These are phyloP conservation scores for Eretmocerus hayati DNA, from an alignment of 2,888 invertebrate species.

Conservation along the genomic window DNA sequence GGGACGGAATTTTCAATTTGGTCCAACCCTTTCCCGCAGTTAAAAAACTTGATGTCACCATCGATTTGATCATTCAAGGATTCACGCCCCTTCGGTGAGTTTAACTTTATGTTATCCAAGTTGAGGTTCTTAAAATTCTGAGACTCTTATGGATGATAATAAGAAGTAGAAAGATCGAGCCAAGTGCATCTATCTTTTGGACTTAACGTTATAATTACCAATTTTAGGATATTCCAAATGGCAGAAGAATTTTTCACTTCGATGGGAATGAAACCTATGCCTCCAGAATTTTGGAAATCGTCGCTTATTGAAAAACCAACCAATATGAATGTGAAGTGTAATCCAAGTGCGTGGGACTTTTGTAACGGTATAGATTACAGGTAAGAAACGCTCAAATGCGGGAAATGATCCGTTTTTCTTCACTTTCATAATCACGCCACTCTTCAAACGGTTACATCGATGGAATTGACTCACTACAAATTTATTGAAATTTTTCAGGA, in stretches of 20 bases:
- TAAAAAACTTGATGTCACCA: conserved; percentile 65
- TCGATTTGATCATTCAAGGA: conserved; percentile 68
- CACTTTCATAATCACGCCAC: not conserved
- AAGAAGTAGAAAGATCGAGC: not conserved
- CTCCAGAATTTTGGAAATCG: conserved; percentile 77
- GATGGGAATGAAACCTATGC: conserved; percentile 70
- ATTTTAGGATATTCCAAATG: conserved; percentile 68
- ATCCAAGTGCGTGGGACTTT: conserved; percentile 80
- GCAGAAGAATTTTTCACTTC: conserved; percentile 79
- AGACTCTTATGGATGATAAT: not conserved
- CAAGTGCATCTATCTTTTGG: too few relatives aligned
- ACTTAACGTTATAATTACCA: too few relatives aligned
- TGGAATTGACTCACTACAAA: conserved; percentile 24
- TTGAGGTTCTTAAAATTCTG: too few relatives aligned
- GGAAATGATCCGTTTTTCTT: not conserved
- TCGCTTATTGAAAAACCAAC: conserved; percentile 72
- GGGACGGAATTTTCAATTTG: conserved; percentile 67
- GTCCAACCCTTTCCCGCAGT: conserved; percentile 70
- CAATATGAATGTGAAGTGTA: conserved; percentile 65
- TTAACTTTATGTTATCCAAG: not conserved
- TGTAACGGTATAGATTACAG: conserved; percentile 76
- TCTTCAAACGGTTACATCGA: too few relatives aligned
- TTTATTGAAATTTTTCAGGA: conserved; percentile 48
- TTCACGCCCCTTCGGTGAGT: conserved; percentile 65
- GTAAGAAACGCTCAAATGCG: too few relatives aligned